Evolutionary conservation across 2,888 invertebrate species (phyloP).

Genomic region (Electrophaes corylata): DNA sequence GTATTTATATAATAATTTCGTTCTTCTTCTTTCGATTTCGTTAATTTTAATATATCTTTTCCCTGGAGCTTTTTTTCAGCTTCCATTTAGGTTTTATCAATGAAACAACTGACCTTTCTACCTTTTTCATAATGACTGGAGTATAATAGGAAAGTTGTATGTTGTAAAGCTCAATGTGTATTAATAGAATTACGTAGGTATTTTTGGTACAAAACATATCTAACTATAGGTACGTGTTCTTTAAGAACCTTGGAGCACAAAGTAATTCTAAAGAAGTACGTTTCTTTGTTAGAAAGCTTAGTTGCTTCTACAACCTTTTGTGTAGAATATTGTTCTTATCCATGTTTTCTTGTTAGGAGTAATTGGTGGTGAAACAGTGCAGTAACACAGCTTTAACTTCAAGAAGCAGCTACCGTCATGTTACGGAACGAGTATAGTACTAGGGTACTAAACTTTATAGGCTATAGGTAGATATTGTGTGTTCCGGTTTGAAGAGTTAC

Average conservation of each 20-base stretch:
- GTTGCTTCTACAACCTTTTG: not conserved
- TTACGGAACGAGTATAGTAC: no score
- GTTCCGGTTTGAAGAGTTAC: no score
- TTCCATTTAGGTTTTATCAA: no score
- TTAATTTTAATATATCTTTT: no score
- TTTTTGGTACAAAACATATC: not conserved
- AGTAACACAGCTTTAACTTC: not conserved
- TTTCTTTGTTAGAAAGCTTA: constrained; percentile 4
- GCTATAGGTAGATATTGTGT: no score
- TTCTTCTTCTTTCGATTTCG: no score
- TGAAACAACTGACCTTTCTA: no score
- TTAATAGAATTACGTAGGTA: not conserved
- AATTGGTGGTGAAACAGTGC: not conserved
- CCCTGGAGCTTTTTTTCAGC: no score
- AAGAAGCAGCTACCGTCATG: not conserved
- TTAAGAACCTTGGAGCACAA: constrained; percentile 1
- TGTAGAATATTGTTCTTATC: not conserved
- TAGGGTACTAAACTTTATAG: no score
- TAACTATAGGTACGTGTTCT: not conserved
- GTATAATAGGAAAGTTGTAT: no score
- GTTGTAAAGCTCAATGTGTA: not conserved
- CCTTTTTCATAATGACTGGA: no score
- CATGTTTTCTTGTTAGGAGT: constrained; percentile 6
- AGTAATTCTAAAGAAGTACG: not conserved
- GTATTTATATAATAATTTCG: no score